phyloP scores from a whole-genome alignment of 2,797 vertebrate species.

The Chiropotes sagulatus region DNA sequence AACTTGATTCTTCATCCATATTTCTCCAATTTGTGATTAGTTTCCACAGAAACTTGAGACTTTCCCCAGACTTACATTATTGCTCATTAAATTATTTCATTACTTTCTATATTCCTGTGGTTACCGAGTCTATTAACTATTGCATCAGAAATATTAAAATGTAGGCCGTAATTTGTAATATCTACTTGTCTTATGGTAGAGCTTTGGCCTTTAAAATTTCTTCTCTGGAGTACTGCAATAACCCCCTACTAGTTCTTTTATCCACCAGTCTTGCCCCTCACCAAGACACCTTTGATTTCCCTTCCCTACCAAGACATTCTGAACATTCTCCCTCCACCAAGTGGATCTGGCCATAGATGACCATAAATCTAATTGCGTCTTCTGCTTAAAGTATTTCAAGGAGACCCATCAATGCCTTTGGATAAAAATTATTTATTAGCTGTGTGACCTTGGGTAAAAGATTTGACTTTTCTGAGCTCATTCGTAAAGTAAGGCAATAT shows the following conservation, averaged over 20 bases:
- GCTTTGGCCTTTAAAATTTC: background rate
- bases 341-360: background rate
- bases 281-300: background rate
- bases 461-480: background rate
- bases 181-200: background rate
- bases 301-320: background rate
- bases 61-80: background rate
- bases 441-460: background rate
- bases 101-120: background rate
- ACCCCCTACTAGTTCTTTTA: background rate
- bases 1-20: background rate
- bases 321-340: background rate
- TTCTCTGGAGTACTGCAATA: background rate
- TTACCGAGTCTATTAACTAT: background rate
- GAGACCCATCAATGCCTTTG: background rate
- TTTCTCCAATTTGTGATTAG: background rate
- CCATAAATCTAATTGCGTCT: background rate
- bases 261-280: background rate
- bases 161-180: background rate
- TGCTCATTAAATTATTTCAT: background rate
- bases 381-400: background rate
- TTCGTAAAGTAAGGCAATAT: background rate
- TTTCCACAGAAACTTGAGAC: constrained; percentile 34
- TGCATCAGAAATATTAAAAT: background rate
- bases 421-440: background rate